Percentiles rank a stretch among this genome's conserved stretches.
These are phyloP conservation scores for Cossypha caffra DNA, from an alignment of 2,797 vertebrate species.

Conservation along the genomic window DNA sequence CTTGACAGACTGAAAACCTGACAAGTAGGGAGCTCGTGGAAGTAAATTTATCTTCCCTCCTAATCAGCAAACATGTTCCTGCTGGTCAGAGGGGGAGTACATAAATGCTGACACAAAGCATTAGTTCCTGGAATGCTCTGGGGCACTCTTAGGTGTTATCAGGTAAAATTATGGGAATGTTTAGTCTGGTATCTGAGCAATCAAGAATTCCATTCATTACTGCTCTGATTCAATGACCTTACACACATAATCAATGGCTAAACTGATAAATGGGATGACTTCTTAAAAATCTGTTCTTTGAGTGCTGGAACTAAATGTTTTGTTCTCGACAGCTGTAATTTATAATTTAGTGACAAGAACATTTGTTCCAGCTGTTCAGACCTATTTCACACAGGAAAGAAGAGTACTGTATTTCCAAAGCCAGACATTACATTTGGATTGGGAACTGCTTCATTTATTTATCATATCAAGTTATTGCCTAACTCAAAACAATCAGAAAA, in stretches of 20 bases:
- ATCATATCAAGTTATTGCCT: conserved; percentile 44
- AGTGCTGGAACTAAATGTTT: conserved; percentile 68
- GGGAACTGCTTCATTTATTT: conserved; percentile 53
- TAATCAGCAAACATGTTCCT: background rate
- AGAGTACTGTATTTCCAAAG: conserved; percentile 1
- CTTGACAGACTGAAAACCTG: background rate
- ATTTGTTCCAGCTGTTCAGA: conserved; percentile 68
- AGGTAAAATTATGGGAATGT: conserved; percentile 8
- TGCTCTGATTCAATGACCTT: conserved; percentile 59
- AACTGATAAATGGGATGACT: conserved; percentile 71
- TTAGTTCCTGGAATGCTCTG: conserved; percentile 9
- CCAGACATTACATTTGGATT: conserved; percentile 7
- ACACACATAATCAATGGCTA: conserved; percentile 72
- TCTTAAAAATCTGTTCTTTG: conserved; percentile 72
- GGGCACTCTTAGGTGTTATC: conserved; percentile 25
- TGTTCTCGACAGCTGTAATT: conserved; percentile 68
- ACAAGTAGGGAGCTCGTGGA: background rate
- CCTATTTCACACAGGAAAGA: background rate
- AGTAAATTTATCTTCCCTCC: background rate
- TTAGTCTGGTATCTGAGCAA: conserved; percentile 18
- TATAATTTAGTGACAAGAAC: conserved; percentile 64
- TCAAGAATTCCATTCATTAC: conserved; percentile 53
- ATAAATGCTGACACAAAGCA: background rate
- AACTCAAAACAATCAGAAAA: conserved; percentile 65
- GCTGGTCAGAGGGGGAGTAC: background rate